Conservation (phyloP, 2,888 invertebrate genomes). For the Criorhina ranunculi region DNA sequence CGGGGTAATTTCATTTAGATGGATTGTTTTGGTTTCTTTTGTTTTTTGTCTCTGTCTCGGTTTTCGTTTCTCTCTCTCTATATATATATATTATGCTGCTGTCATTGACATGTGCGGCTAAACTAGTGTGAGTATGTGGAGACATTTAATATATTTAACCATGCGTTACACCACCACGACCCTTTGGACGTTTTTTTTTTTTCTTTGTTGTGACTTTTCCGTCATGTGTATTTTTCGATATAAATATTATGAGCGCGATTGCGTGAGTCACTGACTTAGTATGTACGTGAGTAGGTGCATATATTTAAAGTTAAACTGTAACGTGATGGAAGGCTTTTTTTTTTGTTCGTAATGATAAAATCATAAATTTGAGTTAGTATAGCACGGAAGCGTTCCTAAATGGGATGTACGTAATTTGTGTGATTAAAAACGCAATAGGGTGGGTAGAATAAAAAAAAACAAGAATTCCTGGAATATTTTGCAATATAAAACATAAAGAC, state of each 20-base stretch:
- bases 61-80: constrained; percentile 14
- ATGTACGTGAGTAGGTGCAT: too few species aligned
- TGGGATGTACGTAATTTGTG: constrained; percentile 56
- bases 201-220: background rate
- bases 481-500: background rate
- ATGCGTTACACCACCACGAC: constrained; percentile 66
- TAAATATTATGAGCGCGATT: constrained; percentile 49
- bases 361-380: constrained; percentile 27
- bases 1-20: constrained; percentile 71
- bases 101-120: constrained; percentile 68
- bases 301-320: constrained; percentile 44
- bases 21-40: constrained; percentile 64
- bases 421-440: constrained; percentile 37
- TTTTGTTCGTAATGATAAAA: constrained; percentile 32
- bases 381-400: constrained; percentile 41
- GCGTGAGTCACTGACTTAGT: constrained; percentile 61
- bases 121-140: constrained; percentile 38
- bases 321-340: constrained; percentile 38
- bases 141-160: constrained; percentile 67
- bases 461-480: constrained; percentile 1
- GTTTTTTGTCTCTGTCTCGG: constrained; percentile 45
- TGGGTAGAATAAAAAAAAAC: background rate
- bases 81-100: constrained; percentile 29
- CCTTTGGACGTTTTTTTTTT: constrained; percentile 31
- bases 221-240: constrained; percentile 38